These are phyloP conservation scores for Galemys pyrenaicus DNA, from an alignment of 2,113 vertebrate genomes.

Conservation along the genomic window DNA sequence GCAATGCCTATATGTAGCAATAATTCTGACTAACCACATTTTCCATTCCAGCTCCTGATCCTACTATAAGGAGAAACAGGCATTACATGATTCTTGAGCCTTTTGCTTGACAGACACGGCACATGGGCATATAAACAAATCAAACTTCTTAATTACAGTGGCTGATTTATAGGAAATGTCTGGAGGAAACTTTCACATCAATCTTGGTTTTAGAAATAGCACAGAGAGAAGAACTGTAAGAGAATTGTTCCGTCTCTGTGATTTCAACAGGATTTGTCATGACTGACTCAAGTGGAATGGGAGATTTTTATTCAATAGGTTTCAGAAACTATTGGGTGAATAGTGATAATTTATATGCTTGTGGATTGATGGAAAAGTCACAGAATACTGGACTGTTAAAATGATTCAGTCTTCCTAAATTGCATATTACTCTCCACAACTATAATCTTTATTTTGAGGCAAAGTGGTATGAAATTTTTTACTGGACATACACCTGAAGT, in stretches of 20 bases:
- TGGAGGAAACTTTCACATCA: background rate
- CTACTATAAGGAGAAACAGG: background rate
- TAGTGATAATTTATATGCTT: background rate
- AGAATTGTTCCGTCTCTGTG: background rate
- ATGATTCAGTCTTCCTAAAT: conserved; percentile 10
- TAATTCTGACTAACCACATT: background rate
- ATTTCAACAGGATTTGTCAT: background rate
- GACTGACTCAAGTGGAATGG: background rate
- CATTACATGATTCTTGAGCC: background rate
- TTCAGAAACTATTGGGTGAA: background rate
- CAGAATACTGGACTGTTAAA: background rate
- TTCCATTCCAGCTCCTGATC: background rate
- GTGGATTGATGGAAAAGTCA: background rate
- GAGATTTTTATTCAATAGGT: background rate
- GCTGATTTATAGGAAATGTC: conserved; percentile 1
- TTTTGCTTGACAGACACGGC: background rate
- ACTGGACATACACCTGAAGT: background rate
- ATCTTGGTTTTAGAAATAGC: background rate
- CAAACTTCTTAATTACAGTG: background rate
- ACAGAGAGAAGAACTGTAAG: background rate
- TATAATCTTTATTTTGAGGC: background rate
- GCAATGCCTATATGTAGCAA: background rate
- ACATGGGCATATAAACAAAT: background rate
- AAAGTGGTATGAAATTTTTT: background rate
- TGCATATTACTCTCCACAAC: background rate